Percentiles rank a stretch among this genome's conserved stretches.
These are phyloP conservation scores for Zoanthus sociatus DNA, from an alignment of 92 coral and sea anemone species.

Conservation along the genomic window DNA sequence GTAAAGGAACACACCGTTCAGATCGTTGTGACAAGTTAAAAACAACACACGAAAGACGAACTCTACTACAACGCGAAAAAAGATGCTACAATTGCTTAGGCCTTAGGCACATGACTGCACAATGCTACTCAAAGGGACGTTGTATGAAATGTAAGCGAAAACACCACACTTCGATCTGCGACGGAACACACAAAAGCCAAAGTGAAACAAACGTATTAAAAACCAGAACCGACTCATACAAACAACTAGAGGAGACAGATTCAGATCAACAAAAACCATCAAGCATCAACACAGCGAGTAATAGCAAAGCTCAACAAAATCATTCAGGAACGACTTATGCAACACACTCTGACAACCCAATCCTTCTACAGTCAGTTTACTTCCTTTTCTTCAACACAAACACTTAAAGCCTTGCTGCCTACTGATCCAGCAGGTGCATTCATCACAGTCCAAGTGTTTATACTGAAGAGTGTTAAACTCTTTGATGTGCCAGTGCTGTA, in stretches of 20 bases:
- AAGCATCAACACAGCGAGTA: slow-evolving; percentile 17
- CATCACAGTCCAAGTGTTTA: slow-evolving; percentile 11
- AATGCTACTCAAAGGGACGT: slow-evolving; percentile 60
- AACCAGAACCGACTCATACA: slow-evolving; percentile 35
- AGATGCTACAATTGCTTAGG: slow-evolving; percentile 61
- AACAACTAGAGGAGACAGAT: slow-evolving; percentile 24
- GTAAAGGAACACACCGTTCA: slow-evolving; percentile 51
- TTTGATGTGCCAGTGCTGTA: neutral
- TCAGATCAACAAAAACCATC: slow-evolving; percentile 25
- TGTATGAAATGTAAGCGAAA: slow-evolving; percentile 28
- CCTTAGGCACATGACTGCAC: slow-evolving; percentile 40
- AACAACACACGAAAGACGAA: slow-evolving; percentile 42
- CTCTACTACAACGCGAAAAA: slow-evolving; percentile 42
- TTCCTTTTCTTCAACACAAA: slow-evolving; percentile 8
- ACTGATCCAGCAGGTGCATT: neutral
- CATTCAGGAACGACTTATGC: slow-evolving; percentile 46
- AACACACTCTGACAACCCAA: slow-evolving; percentile 30
- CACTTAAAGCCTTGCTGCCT: slow-evolving; percentile 30
- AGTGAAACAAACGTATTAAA: slow-evolving; percentile 32
- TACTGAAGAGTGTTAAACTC: slow-evolving; percentile 5
- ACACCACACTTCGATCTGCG: slow-evolving; percentile 39
- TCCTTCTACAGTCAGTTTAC: slow-evolving; percentile 50
- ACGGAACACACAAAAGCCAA: slow-evolving; percentile 31
- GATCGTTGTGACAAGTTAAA: slow-evolving; percentile 41
- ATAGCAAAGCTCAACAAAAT: slow-evolving; percentile 29